Conservation (phyloP, 2,113 vertebrate species). For the Arizona elegans region DNA sequence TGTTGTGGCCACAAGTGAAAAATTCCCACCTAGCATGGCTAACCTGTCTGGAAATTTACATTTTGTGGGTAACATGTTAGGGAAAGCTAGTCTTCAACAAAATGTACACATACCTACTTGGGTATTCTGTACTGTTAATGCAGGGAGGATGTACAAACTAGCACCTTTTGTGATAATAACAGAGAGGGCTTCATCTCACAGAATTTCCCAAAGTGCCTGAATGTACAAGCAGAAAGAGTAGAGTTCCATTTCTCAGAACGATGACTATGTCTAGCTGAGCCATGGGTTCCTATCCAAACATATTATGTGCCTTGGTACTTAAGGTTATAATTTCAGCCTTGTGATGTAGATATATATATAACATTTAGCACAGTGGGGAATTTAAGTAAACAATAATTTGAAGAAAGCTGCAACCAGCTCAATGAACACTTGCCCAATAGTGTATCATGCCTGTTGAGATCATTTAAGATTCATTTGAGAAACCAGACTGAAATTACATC, state of each 20-base stretch:
- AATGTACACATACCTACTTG: not conserved
- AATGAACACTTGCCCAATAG: not conserved
- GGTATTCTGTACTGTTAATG: not conserved
- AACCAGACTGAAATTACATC: not conserved
- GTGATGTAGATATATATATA: slow-evolving; percentile 15
- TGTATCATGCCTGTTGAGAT: slow-evolving; percentile 14
- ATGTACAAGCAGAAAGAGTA: not conserved
- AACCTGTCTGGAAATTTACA: not conserved
- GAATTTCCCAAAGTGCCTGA: not conserved
- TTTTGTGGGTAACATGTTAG: not conserved
- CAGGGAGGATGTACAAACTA: not conserved
- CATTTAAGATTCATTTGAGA: not conserved
- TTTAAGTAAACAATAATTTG: slow-evolving; percentile 30
- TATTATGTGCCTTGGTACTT: slow-evolving; percentile 5
- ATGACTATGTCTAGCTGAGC: not conserved
- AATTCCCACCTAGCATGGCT: not conserved
- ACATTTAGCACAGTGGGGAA: slow-evolving; percentile 25
- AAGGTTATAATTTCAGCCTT: slow-evolving; percentile 25
- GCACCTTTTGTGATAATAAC: slow-evolving; percentile 4
- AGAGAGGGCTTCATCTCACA: not conserved
- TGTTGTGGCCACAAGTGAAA: not conserved
- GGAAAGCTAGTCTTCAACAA: not conserved
- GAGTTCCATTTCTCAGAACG: not conserved
- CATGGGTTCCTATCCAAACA: slow-evolving; percentile 15
- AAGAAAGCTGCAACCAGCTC: not conserved